phyloP scores from a whole-genome alignment of 64 coral and sea anemone genomes.

The Montipora cactus region DNA sequence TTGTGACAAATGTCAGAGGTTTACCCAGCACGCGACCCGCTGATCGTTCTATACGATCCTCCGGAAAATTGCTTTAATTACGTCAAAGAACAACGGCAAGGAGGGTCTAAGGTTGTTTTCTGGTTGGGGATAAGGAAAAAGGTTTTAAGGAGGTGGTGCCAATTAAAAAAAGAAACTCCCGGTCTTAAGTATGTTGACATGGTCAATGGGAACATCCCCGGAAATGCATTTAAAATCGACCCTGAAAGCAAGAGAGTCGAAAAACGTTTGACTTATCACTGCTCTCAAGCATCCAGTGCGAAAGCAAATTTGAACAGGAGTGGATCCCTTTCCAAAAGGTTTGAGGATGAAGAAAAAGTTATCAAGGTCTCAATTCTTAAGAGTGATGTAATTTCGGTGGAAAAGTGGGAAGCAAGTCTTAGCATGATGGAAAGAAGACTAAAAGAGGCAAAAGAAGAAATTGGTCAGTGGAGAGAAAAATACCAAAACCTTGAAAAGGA shows the following conservation, averaged over 20 bases:
- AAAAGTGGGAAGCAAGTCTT: slow-evolving; percentile 44
- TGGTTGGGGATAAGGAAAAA: not conserved
- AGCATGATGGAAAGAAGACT: slow-evolving; percentile 10
- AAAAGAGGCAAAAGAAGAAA: not conserved
- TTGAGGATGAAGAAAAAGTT: not conserved
- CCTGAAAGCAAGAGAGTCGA: not conserved
- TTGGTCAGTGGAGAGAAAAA: slow-evolving; percentile 30
- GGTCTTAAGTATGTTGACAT: slow-evolving; percentile 10
- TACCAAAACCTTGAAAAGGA: slow-evolving; percentile 35
- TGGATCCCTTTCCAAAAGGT: slow-evolving; percentile 10
- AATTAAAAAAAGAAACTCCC: not conserved
- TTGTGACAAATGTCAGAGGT: not conserved
- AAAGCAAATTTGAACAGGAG: slow-evolving; percentile 21
- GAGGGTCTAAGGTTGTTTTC: not conserved
- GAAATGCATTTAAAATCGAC: slow-evolving; percentile 34
- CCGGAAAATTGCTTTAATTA: not conserved
- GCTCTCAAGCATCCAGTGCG: slow-evolving; percentile 8
- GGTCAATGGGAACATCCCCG: slow-evolving; percentile 23
- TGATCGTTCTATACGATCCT: not conserved
- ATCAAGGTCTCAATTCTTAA: slow-evolving; percentile 17
- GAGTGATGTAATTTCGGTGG: slow-evolving; percentile 31
- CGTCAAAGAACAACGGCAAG: not conserved
- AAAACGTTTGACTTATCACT: not conserved
- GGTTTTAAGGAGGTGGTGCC: not conserved
- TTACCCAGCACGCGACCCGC: not conserved